Evolutionary conservation across 2,113 vertebrate species (phyloP).

Genomic region (Scatophagus argus): DNA sequence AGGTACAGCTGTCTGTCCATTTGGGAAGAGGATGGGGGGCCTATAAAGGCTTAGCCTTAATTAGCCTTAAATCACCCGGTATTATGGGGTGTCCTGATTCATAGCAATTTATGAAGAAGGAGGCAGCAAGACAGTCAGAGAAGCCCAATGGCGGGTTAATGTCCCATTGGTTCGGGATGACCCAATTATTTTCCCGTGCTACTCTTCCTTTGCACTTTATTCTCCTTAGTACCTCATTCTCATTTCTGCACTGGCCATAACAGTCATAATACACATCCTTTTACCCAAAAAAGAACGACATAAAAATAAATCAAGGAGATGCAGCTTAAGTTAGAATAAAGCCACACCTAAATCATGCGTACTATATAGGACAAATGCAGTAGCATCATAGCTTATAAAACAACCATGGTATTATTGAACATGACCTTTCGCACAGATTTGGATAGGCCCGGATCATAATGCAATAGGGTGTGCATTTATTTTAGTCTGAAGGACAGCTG

Average conservation of each 20-base stretch:
- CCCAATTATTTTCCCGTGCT: slow-evolving; percentile 80
- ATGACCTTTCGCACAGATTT: slow-evolving; percentile 29
- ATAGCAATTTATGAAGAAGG: slow-evolving; percentile 69
- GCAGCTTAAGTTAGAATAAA: slow-evolving; percentile 55
- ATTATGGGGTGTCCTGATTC: slow-evolving; percentile 74
- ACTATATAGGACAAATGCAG: slow-evolving; percentile 23
- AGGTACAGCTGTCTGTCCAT: slow-evolving; percentile 49
- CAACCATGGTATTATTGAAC: slow-evolving; percentile 39
- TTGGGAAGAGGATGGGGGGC: slow-evolving; percentile 52
- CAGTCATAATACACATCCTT: slow-evolving; percentile 53
- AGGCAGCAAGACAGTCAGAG: slow-evolving; percentile 63
- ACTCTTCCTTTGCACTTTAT: slow-evolving; percentile 68
- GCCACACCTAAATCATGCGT: slow-evolving; percentile 35
- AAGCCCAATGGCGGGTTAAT: slow-evolving; percentile 79
- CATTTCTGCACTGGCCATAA: slow-evolving; percentile 59
- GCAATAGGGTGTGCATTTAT: not conserved
- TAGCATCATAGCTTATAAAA: slow-evolving; percentile 42
- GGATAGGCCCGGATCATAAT: not conserved
- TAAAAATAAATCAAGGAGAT: slow-evolving; percentile 54
- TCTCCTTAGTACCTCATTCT: slow-evolving; percentile 60
- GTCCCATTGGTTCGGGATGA: slow-evolving; percentile 81
- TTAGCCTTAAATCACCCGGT: slow-evolving; percentile 76
- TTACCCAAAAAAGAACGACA: slow-evolving; percentile 38
- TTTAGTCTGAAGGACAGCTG: slow-evolving; percentile 7
- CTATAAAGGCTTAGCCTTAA: slow-evolving; percentile 70